Evolutionary conservation across 2,888 invertebrate genomes (phyloP).

Genomic region (Stomorhina lunata): DNA sequence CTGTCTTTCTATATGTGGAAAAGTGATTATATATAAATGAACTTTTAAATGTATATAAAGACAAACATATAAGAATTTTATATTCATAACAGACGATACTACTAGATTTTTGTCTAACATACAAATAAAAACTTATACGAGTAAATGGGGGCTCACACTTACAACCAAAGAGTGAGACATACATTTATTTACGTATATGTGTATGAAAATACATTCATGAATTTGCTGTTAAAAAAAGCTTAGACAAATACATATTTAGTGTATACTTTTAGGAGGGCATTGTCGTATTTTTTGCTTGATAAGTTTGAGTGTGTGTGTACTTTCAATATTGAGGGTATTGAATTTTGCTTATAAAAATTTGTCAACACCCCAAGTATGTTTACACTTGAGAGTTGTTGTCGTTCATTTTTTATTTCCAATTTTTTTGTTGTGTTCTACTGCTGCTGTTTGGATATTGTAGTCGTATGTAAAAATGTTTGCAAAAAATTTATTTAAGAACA

Average conservation of each 20-base stretch:
- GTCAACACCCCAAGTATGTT: conserved; percentile 57
- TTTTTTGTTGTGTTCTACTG: neutral
- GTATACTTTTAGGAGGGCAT: neutral
- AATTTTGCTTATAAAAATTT: conserved; percentile 56
- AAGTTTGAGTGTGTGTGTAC: neutral
- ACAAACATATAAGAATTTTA: neutral
- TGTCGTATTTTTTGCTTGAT: neutral
- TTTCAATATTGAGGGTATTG: neutral
- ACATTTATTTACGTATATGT: too few species aligned
- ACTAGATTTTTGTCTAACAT: conserved; percentile 20
- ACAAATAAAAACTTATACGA: conserved; percentile 24
- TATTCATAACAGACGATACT: conserved; percentile 6
- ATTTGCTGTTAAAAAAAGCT: conserved; percentile 1
- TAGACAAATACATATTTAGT: conserved; percentile 22
- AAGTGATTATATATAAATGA: conserved; percentile 21
- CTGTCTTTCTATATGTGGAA: too few species aligned
- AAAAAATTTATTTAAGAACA: conserved; percentile 53
- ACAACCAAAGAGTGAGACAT: neutral
- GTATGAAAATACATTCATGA: conserved; percentile 5
- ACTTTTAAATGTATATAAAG: neutral
- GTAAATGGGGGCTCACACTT: too few species aligned
- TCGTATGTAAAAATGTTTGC: too few species aligned
- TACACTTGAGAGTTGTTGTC: conserved; percentile 42
- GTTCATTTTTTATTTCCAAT: neutral
- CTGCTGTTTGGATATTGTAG: too few species aligned